These are phyloP conservation scores for Helarctos malayanus DNA, from an alignment of 2,797 vertebrate genomes.

Conservation along the genomic window DNA sequence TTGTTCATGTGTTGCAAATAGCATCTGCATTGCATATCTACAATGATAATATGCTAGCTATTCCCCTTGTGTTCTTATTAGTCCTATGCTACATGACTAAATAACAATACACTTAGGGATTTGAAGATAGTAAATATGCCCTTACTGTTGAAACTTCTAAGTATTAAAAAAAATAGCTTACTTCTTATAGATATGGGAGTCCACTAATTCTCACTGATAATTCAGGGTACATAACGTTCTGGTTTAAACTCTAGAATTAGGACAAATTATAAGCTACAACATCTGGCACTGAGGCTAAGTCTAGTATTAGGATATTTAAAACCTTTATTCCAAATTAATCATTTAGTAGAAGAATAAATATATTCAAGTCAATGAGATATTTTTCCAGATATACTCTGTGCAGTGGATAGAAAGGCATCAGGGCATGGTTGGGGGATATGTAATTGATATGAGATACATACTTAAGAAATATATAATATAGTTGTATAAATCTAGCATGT, in stretches of 20 bases:
- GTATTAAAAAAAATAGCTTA: slow-evolving; percentile 77
- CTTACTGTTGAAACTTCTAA: slow-evolving; percentile 65
- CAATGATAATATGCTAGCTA: slow-evolving; percentile 67
- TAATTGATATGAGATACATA: background rate
- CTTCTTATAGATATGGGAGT: slow-evolving; percentile 46
- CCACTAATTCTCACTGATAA: slow-evolving; percentile 77
- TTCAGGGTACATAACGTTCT: slow-evolving; percentile 57
- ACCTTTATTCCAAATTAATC: background rate
- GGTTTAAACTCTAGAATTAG: slow-evolving; percentile 64
- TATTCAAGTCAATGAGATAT: background rate
- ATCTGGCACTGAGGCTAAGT: background rate
- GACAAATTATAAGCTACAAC: slow-evolving; percentile 21
- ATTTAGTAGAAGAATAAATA: background rate
- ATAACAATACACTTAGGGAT: slow-evolving; percentile 67
- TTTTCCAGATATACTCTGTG: background rate
- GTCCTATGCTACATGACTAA: slow-evolving; percentile 68
- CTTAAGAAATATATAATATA: background rate
- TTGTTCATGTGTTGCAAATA: slow-evolving; percentile 68
- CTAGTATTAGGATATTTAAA: background rate
- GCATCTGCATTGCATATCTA: slow-evolving; percentile 64
- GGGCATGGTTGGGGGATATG: background rate
- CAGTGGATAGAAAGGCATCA: background rate
- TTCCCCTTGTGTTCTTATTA: slow-evolving; percentile 75
- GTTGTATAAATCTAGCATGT: background rate
- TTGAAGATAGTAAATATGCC: slow-evolving; percentile 54